Base-by-base conservation (phyloP, 2,113 vertebrate species). In the Paramormyrops kingsleyae region DNA sequence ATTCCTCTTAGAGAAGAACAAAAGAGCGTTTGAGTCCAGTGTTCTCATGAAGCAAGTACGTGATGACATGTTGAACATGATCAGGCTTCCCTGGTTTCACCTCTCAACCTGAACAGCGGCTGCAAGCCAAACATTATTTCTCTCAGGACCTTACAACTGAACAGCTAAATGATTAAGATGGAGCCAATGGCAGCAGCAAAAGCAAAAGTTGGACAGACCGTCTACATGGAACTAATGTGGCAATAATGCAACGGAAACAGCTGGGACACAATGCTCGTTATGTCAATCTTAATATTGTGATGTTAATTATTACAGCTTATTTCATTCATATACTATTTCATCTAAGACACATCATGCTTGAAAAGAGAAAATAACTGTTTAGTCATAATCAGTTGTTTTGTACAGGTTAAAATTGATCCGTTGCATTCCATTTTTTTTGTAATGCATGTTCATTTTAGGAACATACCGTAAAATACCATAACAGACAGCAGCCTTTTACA, bases 31-130 rank as follows among this genome's bases (percentile, higher is more conserved):
- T 90, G 53, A 91, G 90, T 80, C 77, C 59, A 87, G 77, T 88
- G 59, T 87, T 91, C 91, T 88, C 89, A 87, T 89, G 66, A 88
- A 89, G 62, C 88, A 92, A 90, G 89, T 89, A 88, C 84, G 91
- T 91, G 90, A 92, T 91, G 91, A 93, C 90, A 92, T 87, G 90
- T 90, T 85, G 89, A 90, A 91, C 77, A 93, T 94, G 93, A n/a
- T 84, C 90, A 92, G 94, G 93, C 92, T 92, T 92, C 83, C 24
- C 59, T 46, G 93, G 94, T 95, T 94, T 94, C 94, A 88, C 91
- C 47, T 46, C 66, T 52, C 31, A 88, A 44, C 44, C 87, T 85
- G 53, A 77, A 50, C 83, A 53, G 42, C 4, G 27, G 46, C 87
- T 90, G 90, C 52, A 88, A 92, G 56, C 91, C 89, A 89, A 87